Conservation (phyloP, 2,888 invertebrate species). For the Trichogramma dendrolimi region DNA sequence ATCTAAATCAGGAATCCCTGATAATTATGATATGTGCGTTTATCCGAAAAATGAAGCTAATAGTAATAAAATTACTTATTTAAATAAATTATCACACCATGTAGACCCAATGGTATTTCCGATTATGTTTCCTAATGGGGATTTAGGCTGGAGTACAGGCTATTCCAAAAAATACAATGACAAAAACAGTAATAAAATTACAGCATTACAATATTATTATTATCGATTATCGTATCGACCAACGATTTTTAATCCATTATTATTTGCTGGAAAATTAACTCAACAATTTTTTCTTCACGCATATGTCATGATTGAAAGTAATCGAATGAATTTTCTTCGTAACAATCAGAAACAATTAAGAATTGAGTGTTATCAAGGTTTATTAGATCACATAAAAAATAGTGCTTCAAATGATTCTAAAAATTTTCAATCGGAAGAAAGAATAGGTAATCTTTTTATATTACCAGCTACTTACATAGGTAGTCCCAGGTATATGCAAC, state of each 20-base stretch:
- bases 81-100: constrained; percentile 18
- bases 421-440: constrained; percentile 2
- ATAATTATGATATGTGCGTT: constrained; percentile 12
- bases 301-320: constrained; percentile 15
- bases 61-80: not conserved
- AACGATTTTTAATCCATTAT: constrained; percentile 9
- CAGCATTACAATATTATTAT: constrained; percentile 12
- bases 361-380: constrained; percentile 18
- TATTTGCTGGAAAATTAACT: constrained; percentile 7
- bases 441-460: constrained; percentile 2
- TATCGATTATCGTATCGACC: constrained; percentile 12
- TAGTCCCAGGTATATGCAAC: not conserved
- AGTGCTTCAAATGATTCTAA: constrained; percentile 10
- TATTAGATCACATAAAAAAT: constrained; percentile 5
- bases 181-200: not conserved
- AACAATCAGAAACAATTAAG: constrained; percentile 12
- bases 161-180: not conserved
- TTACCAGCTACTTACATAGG: not conserved
- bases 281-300: constrained; percentile 15
- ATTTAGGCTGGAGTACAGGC: constrained; percentile 16
- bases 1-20: constrained; percentile 2
- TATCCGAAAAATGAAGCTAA: constrained; percentile 6
- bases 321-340: constrained; percentile 9
- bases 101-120: constrained; percentile 20
- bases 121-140: constrained; percentile 12